These are phyloP conservation scores for Rhinolophus sinicus DNA, from an alignment of 2,113 vertebrate genomes.

Conservation along the genomic window DNA sequence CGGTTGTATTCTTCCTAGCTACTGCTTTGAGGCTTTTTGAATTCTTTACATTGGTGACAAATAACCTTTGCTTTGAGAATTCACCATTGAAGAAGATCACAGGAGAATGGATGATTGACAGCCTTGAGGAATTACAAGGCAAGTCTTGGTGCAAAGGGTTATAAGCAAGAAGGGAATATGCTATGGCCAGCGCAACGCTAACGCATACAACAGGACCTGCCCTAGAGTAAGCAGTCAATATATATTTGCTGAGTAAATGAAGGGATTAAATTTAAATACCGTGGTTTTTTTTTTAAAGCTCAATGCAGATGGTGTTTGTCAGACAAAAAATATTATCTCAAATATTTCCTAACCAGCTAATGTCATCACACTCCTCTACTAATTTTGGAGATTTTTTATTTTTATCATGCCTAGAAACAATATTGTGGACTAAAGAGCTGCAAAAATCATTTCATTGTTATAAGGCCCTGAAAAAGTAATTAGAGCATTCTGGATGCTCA, in stretches of 20 bases:
- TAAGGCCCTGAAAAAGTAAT: background rate
- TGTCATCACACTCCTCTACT: background rate
- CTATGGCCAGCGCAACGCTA: background rate
- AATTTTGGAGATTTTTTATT: background rate
- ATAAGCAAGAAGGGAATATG: background rate
- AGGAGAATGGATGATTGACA: background rate
- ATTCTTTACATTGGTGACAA: background rate
- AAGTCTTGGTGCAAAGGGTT: background rate
- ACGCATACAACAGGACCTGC: background rate
- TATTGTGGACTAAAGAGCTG: slow-evolving; percentile 19
- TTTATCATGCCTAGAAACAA: slow-evolving; percentile 16
- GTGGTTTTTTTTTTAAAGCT: background rate
- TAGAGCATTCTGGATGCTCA: background rate
- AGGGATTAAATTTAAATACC: background rate
- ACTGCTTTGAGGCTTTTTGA: background rate
- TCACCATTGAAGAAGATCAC: background rate
- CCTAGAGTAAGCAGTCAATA: background rate
- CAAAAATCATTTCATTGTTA: background rate
- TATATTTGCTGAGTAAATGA: background rate
- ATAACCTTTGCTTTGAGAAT: slow-evolving; percentile 50
- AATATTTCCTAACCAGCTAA: background rate
- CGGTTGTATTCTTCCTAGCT: background rate
- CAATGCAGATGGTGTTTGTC: background rate
- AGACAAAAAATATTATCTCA: background rate
- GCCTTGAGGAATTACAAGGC: background rate